Evolutionary conservation across 2,797 vertebrate species (phyloP).

Genomic region (Ambastaia sidthimunki): DNA sequence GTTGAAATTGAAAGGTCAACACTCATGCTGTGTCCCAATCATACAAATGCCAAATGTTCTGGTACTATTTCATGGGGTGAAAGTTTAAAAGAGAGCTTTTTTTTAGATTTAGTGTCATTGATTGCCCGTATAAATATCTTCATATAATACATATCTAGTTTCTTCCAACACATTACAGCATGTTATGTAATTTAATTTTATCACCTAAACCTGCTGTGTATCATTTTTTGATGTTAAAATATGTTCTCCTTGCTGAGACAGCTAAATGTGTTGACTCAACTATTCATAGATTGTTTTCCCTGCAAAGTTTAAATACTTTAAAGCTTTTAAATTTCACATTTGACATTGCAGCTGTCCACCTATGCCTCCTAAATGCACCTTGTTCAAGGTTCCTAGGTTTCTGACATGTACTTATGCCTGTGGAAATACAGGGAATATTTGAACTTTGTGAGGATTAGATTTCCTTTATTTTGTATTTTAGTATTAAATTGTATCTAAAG

Average conservation of each 20-base stretch:
- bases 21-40: constrained; percentile 32
- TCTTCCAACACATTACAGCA: neutral
- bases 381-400: neutral
- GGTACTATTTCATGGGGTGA: constrained; percentile 10
- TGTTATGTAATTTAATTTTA: neutral
- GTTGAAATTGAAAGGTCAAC: constrained; percentile 42
- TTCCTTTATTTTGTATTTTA: neutral
- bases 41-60: neutral
- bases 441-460: neutral
- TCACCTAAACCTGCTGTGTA: neutral
- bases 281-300: neutral
- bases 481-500: neutral
- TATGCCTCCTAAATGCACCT: neutral
- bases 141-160: neutral
- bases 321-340: neutral
- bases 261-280: neutral
- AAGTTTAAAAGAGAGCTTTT: neutral
- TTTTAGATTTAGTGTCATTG: neutral
- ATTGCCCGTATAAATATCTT: neutral
- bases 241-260: neutral
- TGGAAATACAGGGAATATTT: neutral
- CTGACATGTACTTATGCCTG: neutral
- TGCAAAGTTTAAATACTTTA: neutral
- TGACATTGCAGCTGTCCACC: neutral
- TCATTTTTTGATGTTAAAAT: neutral